These are phyloP conservation scores for Nomia melanderi DNA, from an alignment of 1,140 invertebrate genomes.

Conservation along the genomic window DNA sequence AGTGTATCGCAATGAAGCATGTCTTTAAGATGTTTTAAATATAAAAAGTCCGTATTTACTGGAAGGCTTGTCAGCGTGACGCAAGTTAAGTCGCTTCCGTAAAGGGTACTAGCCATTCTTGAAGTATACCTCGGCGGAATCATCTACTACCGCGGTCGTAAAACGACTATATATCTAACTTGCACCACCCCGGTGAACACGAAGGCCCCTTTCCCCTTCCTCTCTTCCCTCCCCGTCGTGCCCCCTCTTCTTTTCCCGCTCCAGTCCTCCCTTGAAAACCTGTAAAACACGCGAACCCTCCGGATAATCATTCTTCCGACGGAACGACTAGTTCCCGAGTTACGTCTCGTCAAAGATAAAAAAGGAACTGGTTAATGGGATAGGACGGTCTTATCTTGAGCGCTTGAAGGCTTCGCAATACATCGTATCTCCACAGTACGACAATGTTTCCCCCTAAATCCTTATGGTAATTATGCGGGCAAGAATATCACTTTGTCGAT, in stretches of 20 bases:
- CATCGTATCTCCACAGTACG: constrained; percentile 13
- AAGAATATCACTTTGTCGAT: neutral
- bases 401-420: constrained; percentile 17
- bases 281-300: constrained; percentile 66
- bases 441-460: constrained; percentile 9
- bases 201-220: constrained; percentile 22
- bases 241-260: no score
- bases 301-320: constrained; percentile 60
- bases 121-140: constrained; percentile 46
- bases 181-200: constrained; percentile 47
- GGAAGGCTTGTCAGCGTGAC: constrained; percentile 7
- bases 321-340: constrained; percentile 56
- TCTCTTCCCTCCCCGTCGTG: no score
- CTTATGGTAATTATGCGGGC: constrained; percentile 32
- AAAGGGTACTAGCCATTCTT: constrained; percentile 27
- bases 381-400: constrained; percentile 48
- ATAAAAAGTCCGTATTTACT: constrained; percentile 31
- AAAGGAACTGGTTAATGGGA: constrained; percentile 51
- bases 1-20: no score
- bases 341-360: constrained; percentile 62
- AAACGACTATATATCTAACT: constrained; percentile 58
- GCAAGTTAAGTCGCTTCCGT: constrained; percentile 55
- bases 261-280: constrained; percentile 60
- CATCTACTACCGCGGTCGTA: constrained; percentile 42
- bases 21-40: constrained; percentile 25